Evolutionary conservation across 2,888 invertebrate genomes (phyloP).

Genomic region (Eristalis tenax): DNA sequence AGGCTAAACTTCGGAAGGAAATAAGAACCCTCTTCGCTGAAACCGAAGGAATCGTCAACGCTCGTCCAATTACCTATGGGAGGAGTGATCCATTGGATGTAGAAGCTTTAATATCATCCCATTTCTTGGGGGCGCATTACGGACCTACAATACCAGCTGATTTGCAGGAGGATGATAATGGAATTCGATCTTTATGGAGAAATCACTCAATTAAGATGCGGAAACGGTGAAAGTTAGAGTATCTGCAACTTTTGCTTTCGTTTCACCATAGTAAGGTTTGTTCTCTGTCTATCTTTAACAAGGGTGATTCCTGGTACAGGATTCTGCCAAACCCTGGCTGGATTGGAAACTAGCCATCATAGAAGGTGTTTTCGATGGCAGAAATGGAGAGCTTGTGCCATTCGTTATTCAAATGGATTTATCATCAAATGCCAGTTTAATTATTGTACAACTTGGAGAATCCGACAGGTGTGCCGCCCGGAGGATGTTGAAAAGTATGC

Average conservation of each 20-base stretch:
- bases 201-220: constrained; percentile 5
- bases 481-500: too few relatives aligned
- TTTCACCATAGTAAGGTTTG: constrained; percentile 3
- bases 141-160: neutral
- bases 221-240: neutral
- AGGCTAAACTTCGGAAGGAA: constrained; percentile 13
- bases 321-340: neutral
- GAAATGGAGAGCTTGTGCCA: neutral
- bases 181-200: neutral
- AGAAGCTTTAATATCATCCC: neutral
- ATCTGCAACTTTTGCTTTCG: neutral
- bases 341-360: neutral
- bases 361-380: neutral
- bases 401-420: neutral
- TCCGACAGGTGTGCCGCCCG: too few relatives aligned
- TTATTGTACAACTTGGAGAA: too few relatives aligned
- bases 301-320: neutral
- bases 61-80: constrained; percentile 4
- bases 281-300: neutral
- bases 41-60: constrained; percentile 1
- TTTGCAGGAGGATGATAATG: neutral
- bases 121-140: neutral
- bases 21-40: constrained; percentile 7
- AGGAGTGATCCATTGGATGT: too few relatives aligned
- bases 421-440: neutral